Conservation (phyloP, 2,113 vertebrate species). For the Prietella phreatophila region DNA sequence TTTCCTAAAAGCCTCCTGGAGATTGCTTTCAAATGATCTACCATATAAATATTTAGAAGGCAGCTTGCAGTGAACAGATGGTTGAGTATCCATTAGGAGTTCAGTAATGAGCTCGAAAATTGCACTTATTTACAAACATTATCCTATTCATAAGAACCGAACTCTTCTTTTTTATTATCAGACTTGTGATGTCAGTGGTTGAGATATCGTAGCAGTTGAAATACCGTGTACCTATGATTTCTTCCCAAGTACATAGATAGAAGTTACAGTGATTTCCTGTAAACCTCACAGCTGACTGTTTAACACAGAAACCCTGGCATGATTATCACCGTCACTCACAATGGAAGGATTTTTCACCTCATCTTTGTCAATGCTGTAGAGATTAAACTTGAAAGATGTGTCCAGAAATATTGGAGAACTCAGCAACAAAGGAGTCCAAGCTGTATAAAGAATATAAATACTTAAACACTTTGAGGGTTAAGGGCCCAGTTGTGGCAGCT, state of each 20-base stretch:
- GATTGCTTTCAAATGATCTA: constrained; percentile 17
- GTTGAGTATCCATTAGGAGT: neutral
- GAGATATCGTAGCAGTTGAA: neutral
- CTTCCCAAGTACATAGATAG: neutral
- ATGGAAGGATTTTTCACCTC: neutral
- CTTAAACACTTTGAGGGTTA: neutral
- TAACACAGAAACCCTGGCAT: too few species aligned
- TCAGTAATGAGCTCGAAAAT: constrained; percentile 18
- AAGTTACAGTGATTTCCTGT: neutral
- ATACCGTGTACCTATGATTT: neutral
- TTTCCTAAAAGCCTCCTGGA: constrained; percentile 13
- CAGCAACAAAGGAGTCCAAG: neutral
- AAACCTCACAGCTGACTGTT: neutral
- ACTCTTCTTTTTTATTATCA: neutral
- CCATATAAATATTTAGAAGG: neutral
- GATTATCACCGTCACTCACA: neutral
- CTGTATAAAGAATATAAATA: neutral
- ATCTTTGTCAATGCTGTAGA: too few species aligned
- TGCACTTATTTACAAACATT: constrained; percentile 8
- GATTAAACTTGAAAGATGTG: neutral
- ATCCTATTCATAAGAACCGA: constrained; percentile 2
- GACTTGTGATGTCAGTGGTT: neutral
- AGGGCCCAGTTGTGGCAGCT: too few species aligned
- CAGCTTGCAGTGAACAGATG: neutral
- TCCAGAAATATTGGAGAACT: neutral